These are phyloP conservation scores for Hippocampus comes DNA, from an alignment of 2,113 vertebrate genomes.

Conservation along the genomic window DNA sequence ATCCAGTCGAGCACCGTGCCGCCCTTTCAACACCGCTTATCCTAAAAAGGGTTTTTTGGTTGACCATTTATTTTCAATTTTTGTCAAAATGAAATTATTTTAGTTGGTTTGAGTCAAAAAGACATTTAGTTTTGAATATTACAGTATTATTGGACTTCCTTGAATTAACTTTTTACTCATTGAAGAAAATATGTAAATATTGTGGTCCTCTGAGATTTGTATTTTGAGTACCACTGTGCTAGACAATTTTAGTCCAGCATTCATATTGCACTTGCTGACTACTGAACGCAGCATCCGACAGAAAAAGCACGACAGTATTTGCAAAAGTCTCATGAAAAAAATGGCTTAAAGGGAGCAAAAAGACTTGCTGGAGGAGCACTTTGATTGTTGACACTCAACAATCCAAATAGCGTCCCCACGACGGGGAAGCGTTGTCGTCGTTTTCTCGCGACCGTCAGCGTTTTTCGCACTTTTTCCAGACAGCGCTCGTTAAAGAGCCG, in stretches of 20 bases:
- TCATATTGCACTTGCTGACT: neutral
- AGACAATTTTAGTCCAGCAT: conserved; percentile 78
- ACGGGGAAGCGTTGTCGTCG: conserved; percentile 42
- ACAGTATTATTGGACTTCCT: too few relatives aligned
- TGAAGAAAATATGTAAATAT: too few relatives aligned
- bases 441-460: conserved; percentile 59
- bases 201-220: too few relatives aligned
- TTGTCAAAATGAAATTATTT: too few relatives aligned
- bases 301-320: conserved; percentile 40
- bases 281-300: conserved; percentile 32
- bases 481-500: conserved; percentile 59
- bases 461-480: conserved; percentile 51
- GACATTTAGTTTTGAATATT: too few relatives aligned
- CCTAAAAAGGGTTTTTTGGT: too few relatives aligned
- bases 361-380: conserved; percentile 43
- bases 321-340: conserved; percentile 60
- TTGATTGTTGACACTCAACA: conserved; percentile 14
- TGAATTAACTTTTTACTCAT: too few relatives aligned
- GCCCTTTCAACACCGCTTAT: too few relatives aligned
- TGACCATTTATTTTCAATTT: too few relatives aligned
- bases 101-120: too few relatives aligned
- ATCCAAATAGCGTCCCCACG: conserved; percentile 58
- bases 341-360: conserved; percentile 52
- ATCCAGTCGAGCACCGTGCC: too few relatives aligned
- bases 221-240: conserved; percentile 36